Percentiles rank a stretch among this genome's conserved stretches.
Conservation (phyloP, 2,888 invertebrate species). For the Volucella inflata region DNA sequence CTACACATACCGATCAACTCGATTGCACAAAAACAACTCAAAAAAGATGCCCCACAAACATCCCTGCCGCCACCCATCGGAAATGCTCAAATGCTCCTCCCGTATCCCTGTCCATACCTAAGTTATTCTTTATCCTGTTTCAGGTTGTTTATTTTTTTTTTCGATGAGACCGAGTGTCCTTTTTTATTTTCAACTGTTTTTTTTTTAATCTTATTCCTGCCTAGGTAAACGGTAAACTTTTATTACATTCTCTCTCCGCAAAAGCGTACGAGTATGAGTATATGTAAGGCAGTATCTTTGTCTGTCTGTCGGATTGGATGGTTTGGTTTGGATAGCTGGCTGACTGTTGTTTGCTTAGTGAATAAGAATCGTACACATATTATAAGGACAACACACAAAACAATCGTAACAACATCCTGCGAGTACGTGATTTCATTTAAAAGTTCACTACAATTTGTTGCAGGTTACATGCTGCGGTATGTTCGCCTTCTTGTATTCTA, state of each 20-base stretch:
- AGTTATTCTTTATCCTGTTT: conserved; percentile 72
- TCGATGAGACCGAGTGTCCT: background rate
- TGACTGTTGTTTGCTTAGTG: conserved; percentile 67
- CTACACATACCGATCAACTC: conserved; percentile 56
- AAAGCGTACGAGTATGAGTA: conserved; percentile 11
- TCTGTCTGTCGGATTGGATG: conserved; percentile 37
- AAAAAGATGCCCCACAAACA: conserved; percentile 30
- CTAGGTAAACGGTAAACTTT: conserved; percentile 74
- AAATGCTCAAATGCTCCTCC: background rate
- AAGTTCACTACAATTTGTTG: conserved; percentile 75
- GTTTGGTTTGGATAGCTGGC: conserved; percentile 2
- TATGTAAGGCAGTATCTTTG: background rate
- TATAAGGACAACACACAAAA: conserved; percentile 73
- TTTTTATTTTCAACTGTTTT: background rate
- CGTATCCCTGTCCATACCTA: background rate
- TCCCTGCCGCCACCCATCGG: background rate
- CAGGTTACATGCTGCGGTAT: conserved; percentile 75
- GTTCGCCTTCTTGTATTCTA: conserved; percentile 31
- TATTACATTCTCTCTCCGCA: conserved; percentile 63
- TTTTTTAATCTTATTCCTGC: conserved; percentile 39
- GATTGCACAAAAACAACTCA: conserved; percentile 69
- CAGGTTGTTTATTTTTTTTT: conserved; percentile 53
- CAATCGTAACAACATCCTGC: conserved; percentile 75
- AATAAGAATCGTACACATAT: conserved; percentile 73
- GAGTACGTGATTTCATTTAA: conserved; percentile 76